Evolutionary conservation across 2,888 invertebrate genomes (phyloP), one percentile per base, ranked within the genome.

Genomic region (Penaeus monodon): DNA sequence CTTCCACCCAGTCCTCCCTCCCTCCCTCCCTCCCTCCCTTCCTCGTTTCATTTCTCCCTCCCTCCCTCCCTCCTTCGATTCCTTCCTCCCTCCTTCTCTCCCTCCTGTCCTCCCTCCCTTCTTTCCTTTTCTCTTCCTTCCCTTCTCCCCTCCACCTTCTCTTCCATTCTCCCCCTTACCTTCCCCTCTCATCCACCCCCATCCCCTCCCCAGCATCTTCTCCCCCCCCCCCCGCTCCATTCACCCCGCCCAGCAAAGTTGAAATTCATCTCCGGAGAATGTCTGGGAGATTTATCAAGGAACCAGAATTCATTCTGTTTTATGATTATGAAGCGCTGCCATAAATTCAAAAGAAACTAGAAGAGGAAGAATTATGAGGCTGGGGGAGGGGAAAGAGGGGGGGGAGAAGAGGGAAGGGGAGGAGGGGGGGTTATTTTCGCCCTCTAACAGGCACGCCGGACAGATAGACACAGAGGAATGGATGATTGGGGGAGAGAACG

Each of bases 221-320:
- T 10, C 44, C 44, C 20, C 65, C 24, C 20, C 24, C 29, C 29
- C 64, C 29, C 29, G n/a, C 33, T 64, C 65, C 3, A 65, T n/a
- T 22, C 22, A 33, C 44, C 24, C 29, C 38, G 38, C 38, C 29
- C 33, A 7, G 29, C 33, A 70, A 29, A 70, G 29, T 70, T 27
- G 70, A 29, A 70, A 70, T 70, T 29, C 27, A 70, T 29, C 27
- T 70, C 33, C 33, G 17, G n/a, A 17, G 70, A 20, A 17, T 29
- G n/a, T 70, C 49, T 49, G 66, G 68, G 84, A 78, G 84, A 84
- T 78, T 84, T 84, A 84, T 84, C 78, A 84, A 84, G 78, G 49
- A 76, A 78, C 70, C 82, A 66, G 84, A 84, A 84, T 84, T 78
- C 84, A 84, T 84, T 84, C 78, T 84, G 84, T 84, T 84, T 84